Evolutionary conservation across 2,888 invertebrate species (phyloP), one percentile per base, ranked within the genome.

Genomic region (Drosophila vallismaia): DNA sequence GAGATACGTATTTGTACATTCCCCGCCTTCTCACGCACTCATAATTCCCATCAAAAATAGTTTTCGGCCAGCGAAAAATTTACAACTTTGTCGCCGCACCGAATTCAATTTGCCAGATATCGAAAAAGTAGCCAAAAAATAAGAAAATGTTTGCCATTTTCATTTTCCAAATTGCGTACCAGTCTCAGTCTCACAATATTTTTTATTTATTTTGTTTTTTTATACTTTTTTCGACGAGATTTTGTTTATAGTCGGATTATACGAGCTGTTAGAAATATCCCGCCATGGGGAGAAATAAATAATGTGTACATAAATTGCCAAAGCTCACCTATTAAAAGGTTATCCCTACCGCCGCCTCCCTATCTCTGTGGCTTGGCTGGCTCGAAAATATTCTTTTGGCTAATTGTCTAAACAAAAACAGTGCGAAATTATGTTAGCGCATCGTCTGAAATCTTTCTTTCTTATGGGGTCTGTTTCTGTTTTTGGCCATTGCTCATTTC

Each of bases 11-110:
- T 57, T 50, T 68, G 80, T 67, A 8, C 36, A 8, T 12, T 38
- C 46, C 55, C 63, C 70, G 64, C 46, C 63, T 58, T 67, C 78
- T 68, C 77, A 86, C 64, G 82, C 83, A 86, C 82, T 86, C 88
- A 82, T 82, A 87, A 88, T 87, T 86, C 64, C 54, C 56, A 70
- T 73, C 85, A 76, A 76, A 89, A 88, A 89, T 89, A 85, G 74
- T 71, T 83, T 79, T 57, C 40, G 55, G 71, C 63, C 72, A 81
- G 73, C 33, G n/a, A 26, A 40, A 29, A 70, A 81, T 85, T 77
- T 84, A 72, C 71, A 73, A 77, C 68, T 75, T 72, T 77, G 75
- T 75, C 72, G 69, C 66, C 49, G 64, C 46, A 64, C 59, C 28
- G 66, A 57, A 77, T 68, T 76, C 67, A 68, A 67, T 68, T 74